Evolutionary conservation across 2,888 invertebrate genomes (phyloP).

Genomic region (Argyresthia albistria): DNA sequence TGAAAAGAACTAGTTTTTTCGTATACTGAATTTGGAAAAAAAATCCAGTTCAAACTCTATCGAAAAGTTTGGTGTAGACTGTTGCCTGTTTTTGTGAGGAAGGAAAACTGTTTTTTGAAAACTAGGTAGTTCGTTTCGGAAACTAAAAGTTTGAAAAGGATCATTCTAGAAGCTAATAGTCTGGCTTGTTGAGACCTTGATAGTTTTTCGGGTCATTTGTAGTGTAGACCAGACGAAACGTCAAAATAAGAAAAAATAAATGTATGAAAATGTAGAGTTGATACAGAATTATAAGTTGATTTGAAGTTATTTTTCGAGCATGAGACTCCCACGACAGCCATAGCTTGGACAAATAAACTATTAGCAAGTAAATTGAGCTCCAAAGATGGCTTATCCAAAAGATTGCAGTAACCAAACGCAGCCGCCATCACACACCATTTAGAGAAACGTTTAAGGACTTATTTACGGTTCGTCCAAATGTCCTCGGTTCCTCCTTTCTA

Average conservation of each 20-base stretch:
- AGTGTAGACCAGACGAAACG: too few relatives aligned
- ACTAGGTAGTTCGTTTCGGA: too few relatives aligned
- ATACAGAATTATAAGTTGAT: too few relatives aligned
- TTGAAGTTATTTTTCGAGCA: too few relatives aligned
- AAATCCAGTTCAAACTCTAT: neutral
- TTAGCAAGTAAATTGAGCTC: constrained; percentile 8
- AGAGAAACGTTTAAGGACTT: constrained; percentile 12
- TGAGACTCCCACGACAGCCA: neutral
- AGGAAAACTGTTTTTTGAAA: too few relatives aligned
- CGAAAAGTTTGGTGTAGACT: neutral
- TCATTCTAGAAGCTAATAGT: neutral
- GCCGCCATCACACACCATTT: constrained; percentile 19
- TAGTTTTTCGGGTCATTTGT: too few relatives aligned
- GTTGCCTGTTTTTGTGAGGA: too few relatives aligned
- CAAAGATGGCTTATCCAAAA: constrained; percentile 18
- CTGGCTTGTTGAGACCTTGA: too few relatives aligned
- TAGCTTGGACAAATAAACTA: neutral
- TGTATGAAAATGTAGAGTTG: too few relatives aligned
- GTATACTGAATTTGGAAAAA: neutral
- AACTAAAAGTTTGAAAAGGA: too few relatives aligned
- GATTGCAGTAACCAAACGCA: neutral
- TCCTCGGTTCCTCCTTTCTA: constrained; percentile 7
- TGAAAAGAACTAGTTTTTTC: neutral
- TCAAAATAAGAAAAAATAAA: too few relatives aligned
- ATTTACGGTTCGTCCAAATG: constrained; percentile 21